phyloP scores from a whole-genome alignment of 2,888 invertebrate genomes.

The Tenodera sinensis region DNA sequence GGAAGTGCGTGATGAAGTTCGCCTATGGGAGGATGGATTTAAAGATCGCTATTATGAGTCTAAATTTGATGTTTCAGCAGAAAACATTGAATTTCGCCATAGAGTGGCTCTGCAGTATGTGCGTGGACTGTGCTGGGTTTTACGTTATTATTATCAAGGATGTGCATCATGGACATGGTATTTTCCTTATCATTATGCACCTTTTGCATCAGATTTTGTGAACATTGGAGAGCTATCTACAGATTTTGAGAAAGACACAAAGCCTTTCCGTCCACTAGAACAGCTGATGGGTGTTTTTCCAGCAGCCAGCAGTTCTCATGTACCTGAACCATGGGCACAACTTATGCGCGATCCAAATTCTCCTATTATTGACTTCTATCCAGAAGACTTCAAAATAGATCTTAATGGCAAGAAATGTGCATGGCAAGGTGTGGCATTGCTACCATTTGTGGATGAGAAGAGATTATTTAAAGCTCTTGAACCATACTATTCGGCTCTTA shows the following conservation, averaged over 20 bases:
- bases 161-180: slow-evolving; percentile 99
- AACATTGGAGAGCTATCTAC: slow-evolving; percentile 83
- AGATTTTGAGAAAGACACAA: slow-evolving; percentile 81
- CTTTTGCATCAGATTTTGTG: slow-evolving; percentile 97
- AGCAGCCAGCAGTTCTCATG: slow-evolving; percentile 90
- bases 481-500: slow-evolving; percentile 74
- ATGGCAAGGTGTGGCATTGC: slow-evolving; percentile 97
- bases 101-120: slow-evolving; percentile 93
- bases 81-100: slow-evolving; percentile 80
- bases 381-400: slow-evolving; percentile 84
- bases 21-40: slow-evolving; percentile 95
- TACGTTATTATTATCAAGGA: slow-evolving; percentile 93
- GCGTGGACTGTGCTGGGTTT: slow-evolving; percentile 94
- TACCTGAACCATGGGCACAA: slow-evolving; percentile 88
- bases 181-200: slow-evolving; percentile 99
- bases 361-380: slow-evolving; percentile 97
- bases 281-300: slow-evolving; percentile 99
- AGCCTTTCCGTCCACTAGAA: slow-evolving; percentile 94
- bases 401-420: slow-evolving; percentile 99
- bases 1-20: slow-evolving; percentile 81
- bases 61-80: slow-evolving; percentile 77
- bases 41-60: slow-evolving; percentile 97
- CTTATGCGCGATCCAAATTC: slow-evolving; percentile 93
- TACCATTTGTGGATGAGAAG: slow-evolving; percentile 96
- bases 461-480: slow-evolving; percentile 79